These are phyloP conservation scores for Eueremaeus valkanovi DNA, from an alignment of 2,888 invertebrate genomes.

Conservation along the genomic window DNA sequence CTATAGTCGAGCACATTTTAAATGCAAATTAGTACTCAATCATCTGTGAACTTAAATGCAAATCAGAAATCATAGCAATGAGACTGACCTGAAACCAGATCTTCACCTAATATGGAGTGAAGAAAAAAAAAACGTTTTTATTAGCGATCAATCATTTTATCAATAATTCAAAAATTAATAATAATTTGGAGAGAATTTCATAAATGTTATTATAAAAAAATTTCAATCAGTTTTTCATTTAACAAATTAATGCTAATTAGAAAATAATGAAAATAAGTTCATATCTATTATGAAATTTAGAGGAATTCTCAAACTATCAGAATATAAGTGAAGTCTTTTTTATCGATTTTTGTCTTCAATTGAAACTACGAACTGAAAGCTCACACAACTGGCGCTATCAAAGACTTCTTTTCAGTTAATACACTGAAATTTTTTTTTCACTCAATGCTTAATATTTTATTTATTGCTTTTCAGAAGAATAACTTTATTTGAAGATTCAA, in stretches of 20 bases:
- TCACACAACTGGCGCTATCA: not conserved
- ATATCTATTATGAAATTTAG: not conserved
- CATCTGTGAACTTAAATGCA: not conserved
- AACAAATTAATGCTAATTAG: no score
- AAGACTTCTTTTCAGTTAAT: slow-evolving; percentile 6
- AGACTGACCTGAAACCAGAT: slow-evolving; percentile 68
- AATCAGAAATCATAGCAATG: not conserved
- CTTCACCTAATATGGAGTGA: slow-evolving; percentile 66
- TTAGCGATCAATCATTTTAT: not conserved
- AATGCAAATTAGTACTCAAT: not conserved
- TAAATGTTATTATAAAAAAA: no score
- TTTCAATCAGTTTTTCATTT: no score
- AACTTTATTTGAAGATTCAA: slow-evolving; percentile 25
- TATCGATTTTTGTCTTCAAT: slow-evolving; percentile 15
- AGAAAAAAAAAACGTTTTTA: slow-evolving; percentile 19
- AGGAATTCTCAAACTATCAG: not conserved
- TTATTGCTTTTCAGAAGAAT: slow-evolving; percentile 16
- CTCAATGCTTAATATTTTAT: slow-evolving; percentile 26
- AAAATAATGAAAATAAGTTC: not conserved
- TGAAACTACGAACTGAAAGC: not conserved
- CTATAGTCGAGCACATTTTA: slow-evolving; percentile 53
- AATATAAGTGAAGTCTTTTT: not conserved
- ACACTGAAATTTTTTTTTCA: slow-evolving; percentile 12
- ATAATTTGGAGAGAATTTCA: no score
- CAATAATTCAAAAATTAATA: no score